A percentile compares a stretch with the other conserved stretches of the same genome.
Evolutionary conservation across 2,888 invertebrate species (phyloP).

Genomic region (Malacosoma neustria): DNA sequence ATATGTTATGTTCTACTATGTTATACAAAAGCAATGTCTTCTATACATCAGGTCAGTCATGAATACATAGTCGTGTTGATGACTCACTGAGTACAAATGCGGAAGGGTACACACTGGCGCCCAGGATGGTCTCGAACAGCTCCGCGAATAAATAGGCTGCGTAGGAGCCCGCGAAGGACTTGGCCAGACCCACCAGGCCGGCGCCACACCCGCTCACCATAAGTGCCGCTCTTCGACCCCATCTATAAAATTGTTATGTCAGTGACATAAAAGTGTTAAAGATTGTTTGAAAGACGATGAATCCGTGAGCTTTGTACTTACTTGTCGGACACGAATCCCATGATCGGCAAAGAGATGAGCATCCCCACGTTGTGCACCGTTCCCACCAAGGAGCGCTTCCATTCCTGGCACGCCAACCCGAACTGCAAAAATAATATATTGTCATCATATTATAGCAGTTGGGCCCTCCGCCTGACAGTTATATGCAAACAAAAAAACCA

Average conservation of each 20-base stretch:
- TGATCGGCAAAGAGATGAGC: constrained; percentile 77
- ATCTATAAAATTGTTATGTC: too few relatives aligned
- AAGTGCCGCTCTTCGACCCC: constrained; percentile 77
- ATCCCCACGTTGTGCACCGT: constrained; percentile 79
- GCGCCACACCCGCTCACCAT: constrained; percentile 65
- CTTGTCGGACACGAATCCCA: constrained; percentile 80
- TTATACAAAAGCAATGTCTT: too few relatives aligned
- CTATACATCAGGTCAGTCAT: too few relatives aligned
- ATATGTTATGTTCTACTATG: too few relatives aligned
- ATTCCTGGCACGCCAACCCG: constrained; percentile 76
- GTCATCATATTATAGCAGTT: too few relatives aligned
- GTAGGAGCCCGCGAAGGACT: constrained; percentile 72
- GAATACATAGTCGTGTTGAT: too few relatives aligned
- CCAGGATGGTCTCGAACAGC: constrained; percentile 70
- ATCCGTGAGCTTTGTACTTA: too few relatives aligned
- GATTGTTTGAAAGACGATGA: too few relatives aligned
- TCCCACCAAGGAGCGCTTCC: constrained; percentile 79
- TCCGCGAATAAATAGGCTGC: constrained; percentile 66
- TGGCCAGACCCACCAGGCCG: constrained; percentile 65
- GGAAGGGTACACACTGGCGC: constrained; percentile 74
- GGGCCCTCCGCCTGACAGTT: too few relatives aligned
- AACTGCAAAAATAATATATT: constrained; percentile 58
- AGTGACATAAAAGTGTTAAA: too few relatives aligned
- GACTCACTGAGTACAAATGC: constrained; percentile 75
- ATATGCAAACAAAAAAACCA: too few relatives aligned